Conservation (phyloP, 92 coral and sea anemone species). For the Epizoanthus scotinus region DNA sequence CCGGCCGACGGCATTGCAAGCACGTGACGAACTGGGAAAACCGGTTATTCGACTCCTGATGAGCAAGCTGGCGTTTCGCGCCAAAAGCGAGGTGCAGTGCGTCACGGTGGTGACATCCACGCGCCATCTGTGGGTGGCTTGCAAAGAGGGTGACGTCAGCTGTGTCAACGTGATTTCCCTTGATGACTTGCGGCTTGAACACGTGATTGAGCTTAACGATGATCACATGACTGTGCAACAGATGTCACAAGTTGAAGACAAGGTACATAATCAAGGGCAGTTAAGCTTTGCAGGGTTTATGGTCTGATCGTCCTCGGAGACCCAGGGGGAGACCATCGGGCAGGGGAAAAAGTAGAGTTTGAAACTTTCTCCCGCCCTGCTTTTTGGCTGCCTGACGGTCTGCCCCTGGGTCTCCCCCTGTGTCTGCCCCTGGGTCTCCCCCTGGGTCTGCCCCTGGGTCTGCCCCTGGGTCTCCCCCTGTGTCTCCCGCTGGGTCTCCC, state of each 20-base stretch:
- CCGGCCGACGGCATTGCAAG: slow-evolving; percentile 21
- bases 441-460: too few relatives aligned
- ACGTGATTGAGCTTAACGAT: slow-evolving; percentile 3
- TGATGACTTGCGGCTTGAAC: slow-evolving; percentile 10
- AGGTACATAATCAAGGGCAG: slow-evolving; percentile 1
- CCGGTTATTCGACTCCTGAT: slow-evolving; percentile 21
- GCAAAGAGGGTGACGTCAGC: slow-evolving; percentile 6
- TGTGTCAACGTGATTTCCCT: slow-evolving; percentile 13
- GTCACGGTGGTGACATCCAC: not conserved
- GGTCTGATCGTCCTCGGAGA: too few relatives aligned
- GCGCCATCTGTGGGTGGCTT: slow-evolving; percentile 26
- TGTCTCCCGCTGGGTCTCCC: too few relatives aligned
- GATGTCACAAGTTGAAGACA: slow-evolving; percentile 19
- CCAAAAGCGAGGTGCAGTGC: slow-evolving; percentile 17
- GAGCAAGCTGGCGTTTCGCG: slow-evolving; percentile 31
- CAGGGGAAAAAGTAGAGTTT: too few relatives aligned
- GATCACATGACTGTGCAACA: slow-evolving; percentile 25
- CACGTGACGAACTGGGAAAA: slow-evolving; percentile 26
- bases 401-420: too few relatives aligned
- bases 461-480: too few relatives aligned
- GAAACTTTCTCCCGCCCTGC: too few relatives aligned
- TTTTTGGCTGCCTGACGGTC: too few relatives aligned
- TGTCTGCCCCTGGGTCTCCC: too few relatives aligned
- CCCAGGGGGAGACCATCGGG: too few relatives aligned
- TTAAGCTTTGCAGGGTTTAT: not conserved